These are phyloP conservation scores for Coptodon bakossiorum DNA, from an alignment of 2,113 vertebrate species.

Conservation along the genomic window DNA sequence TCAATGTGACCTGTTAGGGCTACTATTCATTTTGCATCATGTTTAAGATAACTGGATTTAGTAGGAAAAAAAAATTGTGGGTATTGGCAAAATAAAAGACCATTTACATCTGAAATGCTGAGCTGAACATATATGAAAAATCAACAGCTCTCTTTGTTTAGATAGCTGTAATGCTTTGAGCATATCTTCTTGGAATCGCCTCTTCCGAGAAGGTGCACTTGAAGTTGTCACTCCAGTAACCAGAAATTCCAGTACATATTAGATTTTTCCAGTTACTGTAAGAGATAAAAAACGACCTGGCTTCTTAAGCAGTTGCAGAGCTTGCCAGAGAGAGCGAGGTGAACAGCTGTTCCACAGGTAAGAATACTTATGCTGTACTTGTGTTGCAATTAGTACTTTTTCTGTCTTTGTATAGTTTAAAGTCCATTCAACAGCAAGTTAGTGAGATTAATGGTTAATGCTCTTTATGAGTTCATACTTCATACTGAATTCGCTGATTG, in stretches of 20 bases:
- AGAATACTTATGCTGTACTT: neutral
- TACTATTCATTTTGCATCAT: neutral
- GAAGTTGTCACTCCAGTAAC: neutral
- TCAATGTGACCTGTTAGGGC: neutral
- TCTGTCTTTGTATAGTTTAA: neutral
- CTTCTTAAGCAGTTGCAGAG: neutral
- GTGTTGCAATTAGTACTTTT: neutral
- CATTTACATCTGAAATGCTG: neutral
- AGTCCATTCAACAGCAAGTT: neutral
- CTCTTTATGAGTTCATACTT: neutral
- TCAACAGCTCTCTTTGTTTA: neutral
- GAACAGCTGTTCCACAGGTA: conserved; percentile 23
- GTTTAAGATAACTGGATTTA: neutral
- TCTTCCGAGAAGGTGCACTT: neutral
- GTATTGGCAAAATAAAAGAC: neutral
- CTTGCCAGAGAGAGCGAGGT: neutral
- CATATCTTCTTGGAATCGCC: neutral
- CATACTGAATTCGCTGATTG: neutral
- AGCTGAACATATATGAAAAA: neutral
- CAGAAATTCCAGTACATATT: conserved; percentile 43
- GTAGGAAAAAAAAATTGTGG: neutral
- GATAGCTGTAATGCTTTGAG: neutral
- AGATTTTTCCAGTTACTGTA: neutral
- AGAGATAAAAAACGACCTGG: neutral
- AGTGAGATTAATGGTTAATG: neutral